phyloP scores from a whole-genome alignment of 2,797 vertebrate genomes.

The Tiaroga cobitis region DNA sequence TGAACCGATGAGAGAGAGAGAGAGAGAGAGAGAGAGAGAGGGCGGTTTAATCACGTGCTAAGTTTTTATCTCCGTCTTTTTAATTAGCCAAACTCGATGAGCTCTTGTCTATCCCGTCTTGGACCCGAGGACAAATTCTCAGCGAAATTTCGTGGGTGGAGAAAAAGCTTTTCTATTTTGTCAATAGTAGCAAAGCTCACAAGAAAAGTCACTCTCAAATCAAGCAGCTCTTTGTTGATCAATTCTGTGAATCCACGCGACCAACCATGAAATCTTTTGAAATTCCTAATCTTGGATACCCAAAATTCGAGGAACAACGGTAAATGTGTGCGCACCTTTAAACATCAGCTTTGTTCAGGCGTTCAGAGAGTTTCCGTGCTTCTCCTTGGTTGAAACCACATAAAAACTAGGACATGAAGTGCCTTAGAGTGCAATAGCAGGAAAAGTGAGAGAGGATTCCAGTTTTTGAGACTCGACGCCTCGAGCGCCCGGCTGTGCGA shows the following conservation, averaged over 20 bases:
- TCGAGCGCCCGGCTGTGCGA: background rate
- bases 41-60: constrained; percentile 65
- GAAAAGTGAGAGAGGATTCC: constrained; percentile 18
- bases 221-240: background rate
- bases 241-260: background rate
- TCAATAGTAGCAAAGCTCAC: background rate
- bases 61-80: constrained; percentile 44
- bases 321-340: background rate
- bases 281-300: background rate
- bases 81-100: constrained; percentile 9
- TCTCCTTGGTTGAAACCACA: background rate
- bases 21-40: constrained; percentile 23
- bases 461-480: constrained; percentile 18
- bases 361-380: constrained; percentile 31
- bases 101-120: constrained; percentile 33
- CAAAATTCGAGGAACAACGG: constrained; percentile 4
- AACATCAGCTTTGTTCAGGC: constrained; percentile 11
- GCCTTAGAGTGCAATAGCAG: constrained; percentile 15
- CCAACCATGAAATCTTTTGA: background rate
- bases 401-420: constrained; percentile 25
- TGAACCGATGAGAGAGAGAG: constrained; percentile 60
- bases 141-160: background rate
- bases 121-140: background rate
- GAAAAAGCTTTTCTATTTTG: background rate
- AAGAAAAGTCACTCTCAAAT: background rate